Evolutionary conservation across 2,888 invertebrate species (phyloP), one percentile per base, ranked within the genome.

Genomic region (Ctena decussata): DNA sequence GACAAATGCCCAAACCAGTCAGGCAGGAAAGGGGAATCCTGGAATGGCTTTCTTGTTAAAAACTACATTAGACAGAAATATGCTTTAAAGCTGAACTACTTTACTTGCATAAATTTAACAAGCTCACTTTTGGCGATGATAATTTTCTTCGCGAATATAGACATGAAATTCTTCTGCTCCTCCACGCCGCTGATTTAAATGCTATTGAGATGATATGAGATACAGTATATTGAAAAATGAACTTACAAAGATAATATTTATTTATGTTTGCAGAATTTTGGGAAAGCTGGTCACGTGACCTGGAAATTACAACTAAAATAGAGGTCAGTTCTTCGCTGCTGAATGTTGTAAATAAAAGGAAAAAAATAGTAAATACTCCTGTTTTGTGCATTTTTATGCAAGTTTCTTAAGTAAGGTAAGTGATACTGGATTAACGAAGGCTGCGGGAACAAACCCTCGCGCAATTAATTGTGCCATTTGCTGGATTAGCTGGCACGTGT

Each of bases 191-290:
- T 21, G 60, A 77, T 18, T 32, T 80, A 6, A 80, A 80, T 30
- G 57, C 80, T n/a, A 80, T 65, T 24, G 74, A 74, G 30, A n/a
- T 80, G 46, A 80, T 80, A 27, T 80, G 80, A 65, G 74, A 2
- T 1, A n/a, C n/a, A n/a, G n/a, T n/a, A 46, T 44, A 18, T 8
- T 73, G 11, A 74, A 80, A 72, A 69, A 69, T 39, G 35, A 37
- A 11, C 11, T 71, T 11, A 39, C 71, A 35, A 71, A 30, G 27
- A 5, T 37, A 3, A 71, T 37, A 6, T 8, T 37, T 1, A 71
- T 5, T n/a, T 71, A 12, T 27, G n/a, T n/a, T n/a, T n/a, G n/a
- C n/a, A n/a, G n/a, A n/a, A n/a, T n/a, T n/a, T n/a, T n/a, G n/a
- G n/a, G n/a, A n/a, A n/a, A n/a, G n/a, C n/a, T n/a, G n/a, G n/a